Conservation (phyloP, 2,113 vertebrate genomes). For the Myodes glareolus region DNA sequence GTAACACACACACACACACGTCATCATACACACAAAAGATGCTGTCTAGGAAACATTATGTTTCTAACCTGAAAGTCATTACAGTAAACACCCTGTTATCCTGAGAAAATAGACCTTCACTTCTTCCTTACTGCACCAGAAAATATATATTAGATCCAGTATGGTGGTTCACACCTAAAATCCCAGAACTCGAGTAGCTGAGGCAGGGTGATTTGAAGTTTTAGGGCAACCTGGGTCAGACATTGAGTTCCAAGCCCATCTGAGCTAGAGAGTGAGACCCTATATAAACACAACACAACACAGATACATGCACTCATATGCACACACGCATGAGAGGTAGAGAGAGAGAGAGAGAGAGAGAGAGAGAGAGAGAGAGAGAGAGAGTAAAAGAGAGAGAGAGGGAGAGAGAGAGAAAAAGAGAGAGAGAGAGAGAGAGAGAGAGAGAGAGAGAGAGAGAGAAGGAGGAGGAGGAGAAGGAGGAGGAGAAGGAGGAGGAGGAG, state of each 20-base stretch:
- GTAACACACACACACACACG: neutral
- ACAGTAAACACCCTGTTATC: neutral
- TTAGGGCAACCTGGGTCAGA: neutral
- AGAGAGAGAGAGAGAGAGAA: neutral
- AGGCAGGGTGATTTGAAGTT: neutral
- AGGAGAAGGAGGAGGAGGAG: too few species aligned
- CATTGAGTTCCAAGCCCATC: neutral
- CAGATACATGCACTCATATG: neutral
- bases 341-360: neutral
- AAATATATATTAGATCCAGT: neutral
- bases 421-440: fast-evolving
- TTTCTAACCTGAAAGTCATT: neutral
- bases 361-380: fast-evolving
- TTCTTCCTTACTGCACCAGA: conserved; percentile 11
- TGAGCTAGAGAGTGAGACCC: neutral
- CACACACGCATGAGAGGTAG: neutral
- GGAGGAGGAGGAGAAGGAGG: too few species aligned
- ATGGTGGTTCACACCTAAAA: neutral
- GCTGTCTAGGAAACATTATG: neutral
- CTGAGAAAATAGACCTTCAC: conserved; percentile 10
- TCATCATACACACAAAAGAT: neutral
- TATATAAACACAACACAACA: neutral
- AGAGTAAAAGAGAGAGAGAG: fast-evolving
- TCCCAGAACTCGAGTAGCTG: neutral
- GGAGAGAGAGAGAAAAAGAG: neutral